These are phyloP conservation scores for Leptinotarsa rubiginosa DNA, from an alignment of 2,888 invertebrate species.

Conservation along the genomic window DNA sequence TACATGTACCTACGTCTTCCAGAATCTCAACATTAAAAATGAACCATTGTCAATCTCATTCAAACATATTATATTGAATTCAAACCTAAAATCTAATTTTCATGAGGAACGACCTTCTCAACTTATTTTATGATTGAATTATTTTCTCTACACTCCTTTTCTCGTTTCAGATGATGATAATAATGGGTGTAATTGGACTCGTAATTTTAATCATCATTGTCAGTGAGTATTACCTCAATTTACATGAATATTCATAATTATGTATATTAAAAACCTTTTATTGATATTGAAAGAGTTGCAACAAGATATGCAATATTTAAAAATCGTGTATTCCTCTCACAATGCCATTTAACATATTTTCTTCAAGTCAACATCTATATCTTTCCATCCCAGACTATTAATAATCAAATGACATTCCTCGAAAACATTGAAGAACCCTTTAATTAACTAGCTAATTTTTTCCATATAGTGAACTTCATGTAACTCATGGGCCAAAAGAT, in stretches of 20 bases:
- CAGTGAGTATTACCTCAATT: conserved; percentile 71
- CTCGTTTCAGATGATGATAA: conserved; percentile 83
- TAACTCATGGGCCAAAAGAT: conserved; percentile 62
- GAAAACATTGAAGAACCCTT: background rate
- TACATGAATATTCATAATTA: background rate
- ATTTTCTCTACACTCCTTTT: conserved; percentile 12
- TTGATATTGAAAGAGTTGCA: background rate
- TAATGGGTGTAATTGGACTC: conserved; percentile 87
- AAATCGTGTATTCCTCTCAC: background rate
- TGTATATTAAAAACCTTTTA: background rate
- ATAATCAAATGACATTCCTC: too few relatives aligned
- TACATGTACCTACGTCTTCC: too few relatives aligned
- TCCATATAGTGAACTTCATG: conserved; percentile 67
- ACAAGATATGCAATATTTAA: too few relatives aligned
- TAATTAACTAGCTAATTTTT: conserved; percentile 24
- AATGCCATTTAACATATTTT: background rate
- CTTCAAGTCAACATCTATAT: too few relatives aligned
- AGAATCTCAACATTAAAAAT: too few relatives aligned
- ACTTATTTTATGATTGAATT: background rate
- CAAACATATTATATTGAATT: too few relatives aligned
- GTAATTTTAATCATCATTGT: conserved; percentile 85
- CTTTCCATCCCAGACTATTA: too few relatives aligned
- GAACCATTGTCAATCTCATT: too few relatives aligned
- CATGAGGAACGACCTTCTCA: too few relatives aligned
- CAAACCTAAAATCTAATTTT: too few relatives aligned